phyloP scores from a whole-genome alignment of 2,797 vertebrate species.

The Rhabdophis nuchalis region DNA sequence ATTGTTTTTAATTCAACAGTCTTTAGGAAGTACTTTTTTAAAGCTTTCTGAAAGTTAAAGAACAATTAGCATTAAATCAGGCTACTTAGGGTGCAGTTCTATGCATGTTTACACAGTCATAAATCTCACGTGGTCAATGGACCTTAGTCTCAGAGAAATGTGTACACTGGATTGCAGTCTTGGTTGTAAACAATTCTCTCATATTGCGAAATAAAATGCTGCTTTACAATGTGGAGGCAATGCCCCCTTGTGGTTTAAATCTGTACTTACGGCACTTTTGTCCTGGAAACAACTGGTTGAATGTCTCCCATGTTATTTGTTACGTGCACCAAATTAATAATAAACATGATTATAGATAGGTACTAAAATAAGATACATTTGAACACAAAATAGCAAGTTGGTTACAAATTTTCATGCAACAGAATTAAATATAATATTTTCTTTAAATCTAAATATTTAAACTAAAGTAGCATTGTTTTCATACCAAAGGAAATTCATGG shows the following conservation, averaged over 20 bases:
- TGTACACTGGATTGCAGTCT: no score
- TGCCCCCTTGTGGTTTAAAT: slow-evolving; percentile 57
- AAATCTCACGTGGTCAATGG: not conserved
- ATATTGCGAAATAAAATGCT: not conserved
- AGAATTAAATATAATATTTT: not conserved
- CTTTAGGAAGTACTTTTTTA: not conserved
- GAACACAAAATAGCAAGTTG: not conserved
- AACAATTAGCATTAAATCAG: not conserved
- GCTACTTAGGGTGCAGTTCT: slow-evolving; percentile 7
- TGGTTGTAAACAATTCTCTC: not conserved
- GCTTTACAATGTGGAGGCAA: slow-evolving; percentile 42
- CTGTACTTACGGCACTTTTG: slow-evolving; percentile 43
- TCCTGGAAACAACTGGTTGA: not conserved
- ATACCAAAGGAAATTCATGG: not conserved
- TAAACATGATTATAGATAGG: not conserved
- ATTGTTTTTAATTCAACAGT: not conserved
- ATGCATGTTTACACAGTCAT: not conserved
- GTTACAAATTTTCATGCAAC: not conserved
- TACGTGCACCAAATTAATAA: fast-evolving
- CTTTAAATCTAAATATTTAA: not conserved
- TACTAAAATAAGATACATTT: not conserved
- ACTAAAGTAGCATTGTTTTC: not conserved
- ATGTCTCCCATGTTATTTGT: not conserved
- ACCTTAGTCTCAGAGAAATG: not conserved
- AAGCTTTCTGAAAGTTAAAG: not conserved